A percentile compares a stretch with the other conserved stretches of the same genome.
Evolutionary conservation across 2,888 invertebrate genomes (phyloP).

Genomic region (Ommatoiulus sabulosus): DNA sequence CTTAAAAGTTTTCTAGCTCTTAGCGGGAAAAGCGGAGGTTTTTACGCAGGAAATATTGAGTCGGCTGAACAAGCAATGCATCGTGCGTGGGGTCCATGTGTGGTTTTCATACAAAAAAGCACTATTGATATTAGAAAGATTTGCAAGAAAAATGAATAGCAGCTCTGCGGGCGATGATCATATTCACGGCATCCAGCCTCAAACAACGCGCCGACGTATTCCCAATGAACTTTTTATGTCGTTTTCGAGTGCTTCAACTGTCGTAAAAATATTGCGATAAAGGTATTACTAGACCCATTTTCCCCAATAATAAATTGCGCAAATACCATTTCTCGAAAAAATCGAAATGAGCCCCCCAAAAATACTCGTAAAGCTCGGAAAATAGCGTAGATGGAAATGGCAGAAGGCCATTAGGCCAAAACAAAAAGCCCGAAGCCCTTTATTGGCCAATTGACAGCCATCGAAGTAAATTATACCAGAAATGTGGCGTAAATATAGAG

Average conservation of each 20-base stretch:
- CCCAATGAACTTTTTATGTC: conserved; percentile 43
- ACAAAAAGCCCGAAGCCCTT: not conserved
- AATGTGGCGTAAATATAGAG: no score
- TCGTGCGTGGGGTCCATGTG: conserved; percentile 3
- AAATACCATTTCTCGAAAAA: conserved; percentile 8
- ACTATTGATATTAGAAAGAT: conserved; percentile 43
- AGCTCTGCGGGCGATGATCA: conserved; percentile 32
- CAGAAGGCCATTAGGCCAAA: not conserved
- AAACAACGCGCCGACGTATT: not conserved
- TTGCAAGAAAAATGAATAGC: conserved; percentile 43
- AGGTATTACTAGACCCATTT: conserved; percentile 33
- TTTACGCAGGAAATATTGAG: conserved; percentile 31
- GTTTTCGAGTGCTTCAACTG: conserved; percentile 31
- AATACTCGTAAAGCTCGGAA: not conserved
- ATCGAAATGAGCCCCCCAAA: not conserved
- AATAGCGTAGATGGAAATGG: not conserved
- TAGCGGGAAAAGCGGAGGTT: not conserved
- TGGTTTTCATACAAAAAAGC: conserved; percentile 26
- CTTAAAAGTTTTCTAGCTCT: not conserved
- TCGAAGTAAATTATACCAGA: no score
- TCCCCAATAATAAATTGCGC: conserved; percentile 37
- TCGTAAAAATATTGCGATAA: conserved; percentile 36
- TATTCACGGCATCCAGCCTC: conserved; percentile 12
- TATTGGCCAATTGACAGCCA: no score
- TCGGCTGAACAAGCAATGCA: conserved; percentile 15